phyloP scores from a whole-genome alignment of 23 tunicate genomes.

The Trididemnum miniatum region DNA sequence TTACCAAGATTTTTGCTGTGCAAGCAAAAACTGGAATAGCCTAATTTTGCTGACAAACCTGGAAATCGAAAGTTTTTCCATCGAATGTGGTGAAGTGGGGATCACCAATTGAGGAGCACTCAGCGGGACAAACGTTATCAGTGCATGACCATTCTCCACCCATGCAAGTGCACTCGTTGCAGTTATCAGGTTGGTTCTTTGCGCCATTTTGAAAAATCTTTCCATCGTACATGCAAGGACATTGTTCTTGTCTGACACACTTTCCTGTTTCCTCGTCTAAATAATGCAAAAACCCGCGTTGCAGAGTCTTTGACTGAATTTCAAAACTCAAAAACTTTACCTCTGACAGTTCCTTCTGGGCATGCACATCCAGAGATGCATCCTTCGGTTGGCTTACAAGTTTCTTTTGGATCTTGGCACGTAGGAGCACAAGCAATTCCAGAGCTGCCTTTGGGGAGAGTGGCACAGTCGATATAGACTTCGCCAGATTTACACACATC shows the following conservation, averaged over 20 bases:
- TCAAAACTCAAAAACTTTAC: conserved; percentile 42
- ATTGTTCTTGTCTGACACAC: conserved; percentile 61
- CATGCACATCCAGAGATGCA: conserved; percentile 89
- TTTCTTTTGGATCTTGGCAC: conserved; percentile 46
- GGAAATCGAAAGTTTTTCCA: conserved; percentile 74
- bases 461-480: conserved; percentile 64
- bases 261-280: conserved; percentile 54
- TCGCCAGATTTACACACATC: conserved; percentile 34
- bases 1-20: too few relatives aligned
- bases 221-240: conserved; percentile 66
- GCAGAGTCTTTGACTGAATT: neutral
- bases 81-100: conserved; percentile 91
- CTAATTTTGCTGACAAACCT: too few relatives aligned
- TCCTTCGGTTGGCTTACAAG: conserved; percentile 44
- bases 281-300: too few relatives aligned
- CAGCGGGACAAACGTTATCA: conserved; percentile 74
- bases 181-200: conserved; percentile 32
- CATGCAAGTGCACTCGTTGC: conserved; percentile 80
- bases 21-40: too few relatives aligned
- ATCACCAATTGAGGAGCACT: conserved; percentile 83
- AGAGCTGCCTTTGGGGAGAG: conserved; percentile 27
- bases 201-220: conserved; percentile 47
- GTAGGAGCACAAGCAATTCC: conserved; percentile 77
- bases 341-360: conserved; percentile 71
- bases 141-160: conserved; percentile 84